Conservation (phyloP, 2,797 vertebrate genomes). For the Ctenosaura bakeri region DNA sequence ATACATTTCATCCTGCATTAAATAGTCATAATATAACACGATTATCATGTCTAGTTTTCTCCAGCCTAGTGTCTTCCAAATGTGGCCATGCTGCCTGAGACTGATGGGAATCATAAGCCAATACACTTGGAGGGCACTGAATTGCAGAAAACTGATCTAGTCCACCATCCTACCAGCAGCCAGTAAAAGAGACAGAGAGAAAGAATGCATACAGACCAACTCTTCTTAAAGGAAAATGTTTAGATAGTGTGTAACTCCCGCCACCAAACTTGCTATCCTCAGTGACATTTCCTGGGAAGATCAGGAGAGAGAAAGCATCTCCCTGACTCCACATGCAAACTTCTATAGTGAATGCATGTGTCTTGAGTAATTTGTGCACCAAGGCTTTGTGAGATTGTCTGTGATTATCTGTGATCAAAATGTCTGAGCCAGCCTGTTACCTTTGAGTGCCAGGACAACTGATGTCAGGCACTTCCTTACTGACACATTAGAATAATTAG, state of each 20-base stretch:
- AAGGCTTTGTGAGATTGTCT: background rate
- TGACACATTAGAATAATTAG: background rate
- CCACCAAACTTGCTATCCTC: constrained; percentile 39
- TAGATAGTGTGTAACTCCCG: constrained; percentile 15
- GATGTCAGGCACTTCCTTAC: background rate
- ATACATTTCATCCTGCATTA: background rate
- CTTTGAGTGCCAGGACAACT: background rate
- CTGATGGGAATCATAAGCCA: background rate
- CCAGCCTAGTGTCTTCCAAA: too few species aligned
- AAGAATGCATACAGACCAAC: too few species aligned
- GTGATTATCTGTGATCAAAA: constrained; percentile 57
- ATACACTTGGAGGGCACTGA: background rate
- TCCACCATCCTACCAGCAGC: too few species aligned
- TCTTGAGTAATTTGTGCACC: background rate
- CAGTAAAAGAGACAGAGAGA: too few species aligned
- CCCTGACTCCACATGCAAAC: background rate
- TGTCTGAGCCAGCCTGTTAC: background rate
- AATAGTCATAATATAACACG: background rate
- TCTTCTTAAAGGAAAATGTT: constrained; percentile 13
- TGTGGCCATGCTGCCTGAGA: too few species aligned
- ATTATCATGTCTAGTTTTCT: background rate
- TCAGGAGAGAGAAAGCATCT: background rate
- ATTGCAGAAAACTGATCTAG: too few species aligned
- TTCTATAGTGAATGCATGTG: background rate
- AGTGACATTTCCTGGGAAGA: constrained; percentile 35